Percentiles rank a stretch among this genome's conserved stretches.
Evolutionary conservation across 2,888 invertebrate genomes (phyloP).

Genomic region (Pristionchus arcanus): DNA sequence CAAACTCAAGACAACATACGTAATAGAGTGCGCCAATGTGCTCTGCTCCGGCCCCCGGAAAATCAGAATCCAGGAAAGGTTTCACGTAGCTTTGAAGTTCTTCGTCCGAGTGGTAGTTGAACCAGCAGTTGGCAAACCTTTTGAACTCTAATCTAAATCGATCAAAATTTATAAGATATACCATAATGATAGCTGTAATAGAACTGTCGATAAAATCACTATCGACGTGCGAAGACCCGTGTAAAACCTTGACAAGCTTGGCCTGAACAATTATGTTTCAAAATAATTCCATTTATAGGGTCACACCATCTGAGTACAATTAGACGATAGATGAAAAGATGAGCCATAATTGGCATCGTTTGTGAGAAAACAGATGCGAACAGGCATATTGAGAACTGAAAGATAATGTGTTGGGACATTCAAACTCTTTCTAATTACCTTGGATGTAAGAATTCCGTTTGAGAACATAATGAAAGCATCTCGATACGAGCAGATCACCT

Average conservation of each 20-base stretch:
- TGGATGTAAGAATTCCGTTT: conserved; percentile 1
- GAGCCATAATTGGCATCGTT: conserved; percentile 28
- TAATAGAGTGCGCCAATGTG: conserved; percentile 31
- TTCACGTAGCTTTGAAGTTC: conserved; percentile 1
- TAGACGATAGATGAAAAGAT: conserved; percentile 42
- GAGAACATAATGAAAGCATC: conserved; percentile 46
- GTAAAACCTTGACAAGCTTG: not conserved
- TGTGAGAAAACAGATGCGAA: conserved; percentile 12
- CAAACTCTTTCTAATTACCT: not conserved
- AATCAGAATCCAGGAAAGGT: conserved; percentile 12
- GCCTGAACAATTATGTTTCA: not conserved
- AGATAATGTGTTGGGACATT: not conserved
- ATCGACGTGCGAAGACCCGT: not conserved
- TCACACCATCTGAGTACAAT: not conserved
- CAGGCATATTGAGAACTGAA: conserved; percentile 20
- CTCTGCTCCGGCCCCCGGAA: not conserved
- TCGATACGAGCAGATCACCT: conserved; percentile 36
- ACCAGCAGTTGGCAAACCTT: conserved; percentile 29
- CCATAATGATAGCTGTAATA: not conserved
- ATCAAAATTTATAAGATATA: not conserved
- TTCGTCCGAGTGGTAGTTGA: conserved; percentile 22
- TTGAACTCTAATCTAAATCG: not conserved
- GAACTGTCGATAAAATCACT: not conserved
- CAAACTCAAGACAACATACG: not conserved
- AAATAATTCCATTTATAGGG: not conserved